Base-by-base conservation (phyloP, 2,888 invertebrate genomes). In the Danaus chrysippus region DNA sequence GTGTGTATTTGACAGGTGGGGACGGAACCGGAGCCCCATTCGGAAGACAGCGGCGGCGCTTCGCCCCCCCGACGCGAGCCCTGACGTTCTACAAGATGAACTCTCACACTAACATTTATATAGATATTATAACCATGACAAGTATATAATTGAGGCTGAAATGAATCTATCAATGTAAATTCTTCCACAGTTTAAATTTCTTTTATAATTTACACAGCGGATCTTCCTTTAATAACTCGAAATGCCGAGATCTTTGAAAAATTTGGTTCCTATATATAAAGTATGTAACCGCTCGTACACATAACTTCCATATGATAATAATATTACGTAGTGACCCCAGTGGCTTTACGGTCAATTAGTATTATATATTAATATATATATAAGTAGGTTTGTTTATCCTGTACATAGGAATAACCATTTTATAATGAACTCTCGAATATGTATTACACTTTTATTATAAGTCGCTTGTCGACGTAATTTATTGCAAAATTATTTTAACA, bases 311-410 rank as follows among this genome's bases (percentile, higher is more conserved):
- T 73, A 60, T 53, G 79, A 86, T 85, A 83, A 83, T 84, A 82
- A 78, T 73, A 74, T 71, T 72, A 66, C 64, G 64, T 70, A 73
- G 62, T 63, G 65, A 80, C 77, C 82, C 80, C 66, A 78, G 85
- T 84, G 86, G 82, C 84, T 86, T 87, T 67, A 84, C 83, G 84
- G 89, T 89, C 89, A 89, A 89, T 89, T 89, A 88, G 65, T 67
- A 63, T 52, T 46, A 46, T 46, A 46, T 46, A 46, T 46, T 46
- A 46, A 9, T 46, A 46, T 46, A 15, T 46, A 44, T 13, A 46
- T 46, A 13, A 13, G 46, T 13, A 46, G n/a, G n/a, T 46, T 13
- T n/a, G n/a, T 43, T 43, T 12, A 43, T 43, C 11, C n/a, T 43
- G n/a, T n/a, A 43, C 11, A 43, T n/a, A 43, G n/a, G n/a, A 43